Evolutionary conservation across 2,888 invertebrate genomes (phyloP).

Genomic region (Tanytarsus gracilentus): DNA sequence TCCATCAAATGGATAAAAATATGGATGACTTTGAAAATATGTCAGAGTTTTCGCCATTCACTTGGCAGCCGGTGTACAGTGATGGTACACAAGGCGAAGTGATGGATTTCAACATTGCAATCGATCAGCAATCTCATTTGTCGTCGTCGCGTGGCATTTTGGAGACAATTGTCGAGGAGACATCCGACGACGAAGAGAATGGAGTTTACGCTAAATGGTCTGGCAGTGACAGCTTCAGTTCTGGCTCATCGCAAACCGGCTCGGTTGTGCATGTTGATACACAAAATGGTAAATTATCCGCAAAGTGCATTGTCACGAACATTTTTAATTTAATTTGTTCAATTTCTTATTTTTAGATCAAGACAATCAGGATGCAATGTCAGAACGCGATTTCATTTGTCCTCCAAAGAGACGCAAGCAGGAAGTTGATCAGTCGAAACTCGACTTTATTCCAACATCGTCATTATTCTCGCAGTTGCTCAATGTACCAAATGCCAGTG

Average conservation of each 20-base stretch:
- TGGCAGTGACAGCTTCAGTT: slow-evolving; percentile 31
- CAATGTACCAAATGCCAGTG: slow-evolving; percentile 1
- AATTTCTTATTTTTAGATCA: slow-evolving; percentile 17
- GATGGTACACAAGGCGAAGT: slow-evolving; percentile 16
- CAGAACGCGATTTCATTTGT: slow-evolving; percentile 65
- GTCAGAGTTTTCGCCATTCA: slow-evolving; percentile 25
- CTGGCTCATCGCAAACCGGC: slow-evolving; percentile 64
- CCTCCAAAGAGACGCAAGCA: slow-evolving; percentile 64
- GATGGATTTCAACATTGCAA: slow-evolving; percentile 16
- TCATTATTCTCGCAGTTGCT: slow-evolving; percentile 3
- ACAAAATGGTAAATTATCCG: slow-evolving; percentile 36
- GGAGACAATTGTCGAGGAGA: slow-evolving; percentile 83
- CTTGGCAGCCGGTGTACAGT: slow-evolving; percentile 21
- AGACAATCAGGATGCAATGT: slow-evolving; percentile 42
- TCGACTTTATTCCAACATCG: slow-evolving; percentile 23
- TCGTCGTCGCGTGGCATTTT: slow-evolving; percentile 46
- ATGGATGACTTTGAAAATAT: slow-evolving; percentile 28
- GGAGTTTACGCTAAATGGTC: slow-evolving; percentile 33
- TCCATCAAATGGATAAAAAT: background rate
- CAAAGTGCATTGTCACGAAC: background rate
- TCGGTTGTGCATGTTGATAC: slow-evolving; percentile 66
- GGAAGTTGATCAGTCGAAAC: slow-evolving; percentile 38
- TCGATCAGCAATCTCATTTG: slow-evolving; percentile 31
- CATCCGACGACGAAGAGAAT: slow-evolving; percentile 61
- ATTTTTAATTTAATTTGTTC: background rate